Percentiles rank a stretch among this genome's conserved stretches.
These are phyloP conservation scores for Octodonta nipae DNA, from an alignment of 2,888 invertebrate genomes.

Conservation along the genomic window DNA sequence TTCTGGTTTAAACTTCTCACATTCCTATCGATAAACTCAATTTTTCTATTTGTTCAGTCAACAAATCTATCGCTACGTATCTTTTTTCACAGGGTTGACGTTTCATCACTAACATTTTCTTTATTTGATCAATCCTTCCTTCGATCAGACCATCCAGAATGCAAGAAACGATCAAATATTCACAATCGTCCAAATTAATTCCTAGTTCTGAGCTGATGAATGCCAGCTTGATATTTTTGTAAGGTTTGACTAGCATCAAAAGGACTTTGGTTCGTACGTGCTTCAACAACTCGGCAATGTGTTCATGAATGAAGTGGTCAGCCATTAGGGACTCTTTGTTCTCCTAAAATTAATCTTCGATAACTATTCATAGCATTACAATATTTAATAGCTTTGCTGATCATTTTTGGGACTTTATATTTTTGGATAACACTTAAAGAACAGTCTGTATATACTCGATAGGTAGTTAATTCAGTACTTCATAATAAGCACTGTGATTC, in stretches of 20 bases:
- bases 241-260: slow-evolving; percentile 89
- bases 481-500: too few species aligned
- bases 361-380: too few species aligned
- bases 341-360: slow-evolving; percentile 31
- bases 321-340: slow-evolving; percentile 73
- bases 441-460: too few species aligned
- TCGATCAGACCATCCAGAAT: slow-evolving; percentile 83
- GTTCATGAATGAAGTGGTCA: slow-evolving; percentile 95
- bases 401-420: too few species aligned
- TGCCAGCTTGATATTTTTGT: slow-evolving; percentile 88
- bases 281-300: slow-evolving; percentile 83
- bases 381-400: too few species aligned
- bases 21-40: too few species aligned
- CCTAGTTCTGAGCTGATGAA: slow-evolving; percentile 89
- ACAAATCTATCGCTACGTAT: too few species aligned
- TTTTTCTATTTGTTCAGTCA: too few species aligned
- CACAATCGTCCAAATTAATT: slow-evolving; percentile 83
- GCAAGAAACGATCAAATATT: slow-evolving; percentile 87
- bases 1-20: too few species aligned
- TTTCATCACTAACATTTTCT: slow-evolving; percentile 77
- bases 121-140: slow-evolving; percentile 81
- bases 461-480: too few species aligned
- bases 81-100: too few species aligned
- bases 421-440: too few species aligned
- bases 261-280: slow-evolving; percentile 94